Base-by-base conservation (phyloP, 2,113 vertebrate genomes). In the Bubalus kerabau region DNA sequence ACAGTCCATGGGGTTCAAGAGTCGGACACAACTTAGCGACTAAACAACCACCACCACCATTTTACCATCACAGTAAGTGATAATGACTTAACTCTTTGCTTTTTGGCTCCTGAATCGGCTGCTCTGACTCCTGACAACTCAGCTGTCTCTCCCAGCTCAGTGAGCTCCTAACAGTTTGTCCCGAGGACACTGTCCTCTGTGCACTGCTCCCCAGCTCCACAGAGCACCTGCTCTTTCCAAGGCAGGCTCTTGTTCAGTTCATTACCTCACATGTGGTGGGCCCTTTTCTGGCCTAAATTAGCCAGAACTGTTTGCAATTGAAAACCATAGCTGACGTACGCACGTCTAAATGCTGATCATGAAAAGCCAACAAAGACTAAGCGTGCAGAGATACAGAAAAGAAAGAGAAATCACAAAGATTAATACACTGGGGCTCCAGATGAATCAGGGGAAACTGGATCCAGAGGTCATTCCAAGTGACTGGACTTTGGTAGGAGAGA, bases 21-120 rank as follows among this genome's bases (percentile, higher is more conserved):
- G n/a, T 71, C 9, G 0, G 67, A 36, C 10, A 71, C n/a, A 36
- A 36, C 5, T 36, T 36, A 23, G n/a, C 0, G 0, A 71, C 67
- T 71, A 12, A 12, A 36, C 1, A 4, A 71, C 67, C n/a, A 40
- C 19, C n/a, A 36, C 2, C n/a, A 21, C n/a, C 9, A 36, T 52
- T 43, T 11, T 4, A 30, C 17, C 17, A 40, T 62, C 1, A 0
- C 32, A 19, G 60, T 24, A 76, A 87, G 12, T 84, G 89, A 43
- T 11, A 30, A 57, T 84, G 30, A 4, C 80, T 94, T 28, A 17
- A 28, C 46, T 62, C 43, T 40, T 62, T 81, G 43, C 5, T 43
- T 74, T 87, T 32, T 21, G 15, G 67, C 67, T 81, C 57, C 32
- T 50, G 74, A 16, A 64, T 74, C 6, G 0, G 56, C 32, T 56